Percentiles rank a stretch among this genome's conserved stretches.
Evolutionary conservation across 2,888 invertebrate species (phyloP).

Genomic region (Lycocerus yunnanus): DNA sequence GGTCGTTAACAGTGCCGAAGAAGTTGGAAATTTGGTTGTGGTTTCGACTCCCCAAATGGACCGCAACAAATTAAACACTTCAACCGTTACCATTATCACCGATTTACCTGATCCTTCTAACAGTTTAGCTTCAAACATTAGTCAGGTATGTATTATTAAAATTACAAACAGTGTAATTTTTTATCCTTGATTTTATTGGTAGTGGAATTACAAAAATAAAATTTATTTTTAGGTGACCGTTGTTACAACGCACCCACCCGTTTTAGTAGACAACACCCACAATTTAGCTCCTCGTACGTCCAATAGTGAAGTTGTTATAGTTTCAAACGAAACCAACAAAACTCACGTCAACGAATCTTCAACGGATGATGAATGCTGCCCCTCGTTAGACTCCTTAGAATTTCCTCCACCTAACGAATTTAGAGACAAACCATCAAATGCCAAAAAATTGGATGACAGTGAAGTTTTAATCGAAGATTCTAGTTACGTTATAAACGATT

Average conservation of each 20-base stretch:
- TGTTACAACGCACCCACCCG: constrained; percentile 83
- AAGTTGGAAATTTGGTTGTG: constrained; percentile 46
- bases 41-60: constrained; percentile 49
- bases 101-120: constrained; percentile 68
- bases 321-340: constrained; percentile 77
- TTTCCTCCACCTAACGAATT: constrained; percentile 58
- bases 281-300: constrained; percentile 58
- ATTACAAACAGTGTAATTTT: too few species aligned
- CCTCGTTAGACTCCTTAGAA: constrained; percentile 76
- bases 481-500: constrained; percentile 70
- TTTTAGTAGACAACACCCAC: constrained; percentile 67
- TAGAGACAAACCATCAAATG: constrained; percentile 55
- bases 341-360: constrained; percentile 70
- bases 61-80: constrained; percentile 55
- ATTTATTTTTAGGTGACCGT: constrained; percentile 73
- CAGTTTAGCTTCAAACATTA: constrained; percentile 74
- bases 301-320: constrained; percentile 74
- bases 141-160: constrained; percentile 66
- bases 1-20: constrained; percentile 43
- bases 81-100: constrained; percentile 59
- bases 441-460: constrained; percentile 81
- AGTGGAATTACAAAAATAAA: too few species aligned
- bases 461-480: constrained; percentile 80
- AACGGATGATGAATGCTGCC: constrained; percentile 55
- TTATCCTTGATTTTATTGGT: too few species aligned